Base-by-base conservation (phyloP, 1,140 invertebrate species). In the Diorhabda elongata region DNA sequence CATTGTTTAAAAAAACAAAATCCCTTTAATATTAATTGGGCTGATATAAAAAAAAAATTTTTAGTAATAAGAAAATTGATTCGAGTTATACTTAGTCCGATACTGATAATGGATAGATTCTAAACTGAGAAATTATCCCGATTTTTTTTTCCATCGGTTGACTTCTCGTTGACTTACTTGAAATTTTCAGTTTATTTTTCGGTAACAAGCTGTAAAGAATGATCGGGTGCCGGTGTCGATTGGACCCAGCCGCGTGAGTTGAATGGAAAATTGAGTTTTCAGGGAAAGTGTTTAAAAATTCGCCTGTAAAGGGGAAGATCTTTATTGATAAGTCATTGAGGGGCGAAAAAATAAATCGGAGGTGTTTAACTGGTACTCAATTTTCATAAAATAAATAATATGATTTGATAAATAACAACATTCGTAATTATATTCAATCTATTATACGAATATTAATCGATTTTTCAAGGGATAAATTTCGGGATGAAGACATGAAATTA, bases 141-240 rank as follows among this genome's bases (percentile, higher is more conserved):
- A 52, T 52, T 52, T 52, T 26, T 26, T 26, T 52, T 52, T n/a
- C 47, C 6, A n/a, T 52, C 4, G 47, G 47, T 52, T 52, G 47
- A n/a, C 47, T 8, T 52, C 11, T 11, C 47, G 6, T 52, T n/a
- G 47, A n/a, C 2, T 52, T 52, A 3, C 47, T 52, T 3, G n/a
- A n/a, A 52, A 52, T 52, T 52, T 4, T n/a, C 47, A 52, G 47
- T 52, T 52, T 52, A 52, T 52, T 52, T 52, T 52, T 52, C 47
- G 47, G 47, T 52, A 52, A 52, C 47, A 52, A 52, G 47, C 47
- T 52, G 47, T 52, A 52, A 52, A 52, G 47, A 52, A 52, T 52
- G 47, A 52, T 52, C 47, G 47, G 47, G 47, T 52, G 47, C n/a
- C n/a, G 47, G 47, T 52, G 47, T 52, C 47, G 47, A 52, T 52